Base-by-base conservation (phyloP, 2,888 invertebrate genomes). In the Metallyticus violacea region DNA sequence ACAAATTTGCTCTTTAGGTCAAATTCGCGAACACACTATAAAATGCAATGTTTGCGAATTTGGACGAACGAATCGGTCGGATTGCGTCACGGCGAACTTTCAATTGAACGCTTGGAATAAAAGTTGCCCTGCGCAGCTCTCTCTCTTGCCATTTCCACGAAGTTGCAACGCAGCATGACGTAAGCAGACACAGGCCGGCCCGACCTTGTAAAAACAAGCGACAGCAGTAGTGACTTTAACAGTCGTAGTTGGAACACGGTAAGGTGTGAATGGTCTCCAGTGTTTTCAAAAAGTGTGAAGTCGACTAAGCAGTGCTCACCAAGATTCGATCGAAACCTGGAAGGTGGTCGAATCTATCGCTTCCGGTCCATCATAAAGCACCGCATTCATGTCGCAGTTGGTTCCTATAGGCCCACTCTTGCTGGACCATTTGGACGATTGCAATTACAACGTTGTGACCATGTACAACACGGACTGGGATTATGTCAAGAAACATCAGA, bases 81-180 rank as follows among this genome's bases (percentile, higher is more conserved):
- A 40, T 40, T 40, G 40, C 40, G 40, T 40, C 40, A 40, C 40
- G 40, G 9, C 40, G 6, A 40, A 40, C 40, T 40, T 9, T 40
- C 15, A 40, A 15, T 15, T 40, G 40, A 7, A 15, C 40, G 40
- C 40, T 7, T 15, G 40, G 40, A 6, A n/a, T n/a, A n/a, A n/a
- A n/a, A n/a, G n/a, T n/a, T n/a, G n/a, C n/a, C n/a, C n/a, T n/a
- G n/a, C n/a, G n/a, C 79, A 15, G 27, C 22, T 27, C 79, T 22
- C 79, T 0, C 4, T 79, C 27, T 1, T 9, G 30, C 85, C 22
- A 62, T 27, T 88, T 87, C 88, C 86, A 79, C 85, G 87, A 88
- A 88, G 81, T 88, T 40, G 85, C 87, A 87, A 87, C 87, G 84
- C 26, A 29, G 87, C 85, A 85, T 88, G 87, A 88, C 88, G 87